A percentile compares a stretch with the other conserved stretches of the same genome.
phyloP scores from a whole-genome alignment of 2,797 vertebrate genomes.

The Sphaeramia orbicularis region DNA sequence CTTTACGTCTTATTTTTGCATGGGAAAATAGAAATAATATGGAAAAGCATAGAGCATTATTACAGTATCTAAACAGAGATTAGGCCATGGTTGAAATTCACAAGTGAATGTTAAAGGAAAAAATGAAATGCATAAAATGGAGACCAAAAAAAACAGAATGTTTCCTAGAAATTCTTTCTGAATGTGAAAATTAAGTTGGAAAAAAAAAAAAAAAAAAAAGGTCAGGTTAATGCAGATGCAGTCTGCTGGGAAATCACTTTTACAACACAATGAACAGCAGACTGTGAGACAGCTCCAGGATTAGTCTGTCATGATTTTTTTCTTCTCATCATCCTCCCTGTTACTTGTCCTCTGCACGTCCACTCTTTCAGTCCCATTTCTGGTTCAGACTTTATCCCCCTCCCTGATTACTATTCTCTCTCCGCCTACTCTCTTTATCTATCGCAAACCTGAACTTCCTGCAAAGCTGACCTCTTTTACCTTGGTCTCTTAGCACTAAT shows the following conservation, averaged over 20 bases:
- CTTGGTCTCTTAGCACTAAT: constrained; percentile 52
- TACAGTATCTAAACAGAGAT: not conserved
- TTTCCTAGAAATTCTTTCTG: constrained; percentile 17
- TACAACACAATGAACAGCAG: constrained; percentile 43
- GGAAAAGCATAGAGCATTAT: not conserved
- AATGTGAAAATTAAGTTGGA: constrained; percentile 41
- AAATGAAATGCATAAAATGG: not conserved
- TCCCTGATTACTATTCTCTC: constrained; percentile 21
- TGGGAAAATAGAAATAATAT: not conserved
- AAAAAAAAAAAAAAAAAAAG: too few relatives aligned
- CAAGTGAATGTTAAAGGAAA: too few relatives aligned
- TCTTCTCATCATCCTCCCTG: constrained; percentile 38
- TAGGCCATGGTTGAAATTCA: constrained; percentile 2
- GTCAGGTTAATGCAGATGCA: constrained; percentile 40
- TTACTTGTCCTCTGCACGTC: constrained; percentile 32
- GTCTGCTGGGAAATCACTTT: constrained; percentile 65
- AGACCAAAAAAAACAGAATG: constrained; percentile 17
- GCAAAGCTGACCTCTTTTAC: constrained; percentile 53
- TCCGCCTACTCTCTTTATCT: not conserved
- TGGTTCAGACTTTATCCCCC: constrained; percentile 4
- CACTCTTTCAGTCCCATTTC: constrained; percentile 10
- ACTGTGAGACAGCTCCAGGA: constrained; percentile 44
- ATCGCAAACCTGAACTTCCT: constrained; percentile 27
- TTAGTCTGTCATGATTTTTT: constrained; percentile 51
- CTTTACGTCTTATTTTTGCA: not conserved